A percentile compares a stretch with the other conserved stretches of the same genome.
Conservation (phyloP, 2,797 vertebrate species). For the Lepus townsendii region DNA sequence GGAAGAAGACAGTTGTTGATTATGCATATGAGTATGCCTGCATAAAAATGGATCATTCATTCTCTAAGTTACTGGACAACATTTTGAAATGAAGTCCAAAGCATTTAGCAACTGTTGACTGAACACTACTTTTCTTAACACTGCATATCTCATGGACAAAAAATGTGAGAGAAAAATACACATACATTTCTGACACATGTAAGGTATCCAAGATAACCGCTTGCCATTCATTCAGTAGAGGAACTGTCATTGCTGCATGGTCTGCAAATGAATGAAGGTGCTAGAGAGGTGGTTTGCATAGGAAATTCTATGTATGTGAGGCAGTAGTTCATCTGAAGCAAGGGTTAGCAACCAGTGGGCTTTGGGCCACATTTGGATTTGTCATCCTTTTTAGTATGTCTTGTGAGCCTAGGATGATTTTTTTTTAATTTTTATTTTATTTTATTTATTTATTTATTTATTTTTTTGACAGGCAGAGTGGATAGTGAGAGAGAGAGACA, state of each 20-base stretch:
- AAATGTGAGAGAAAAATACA: background rate
- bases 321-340: background rate
- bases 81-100: slow-evolving; percentile 32
- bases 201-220: background rate
- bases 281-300: background rate
- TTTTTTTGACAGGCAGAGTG: too few relatives aligned
- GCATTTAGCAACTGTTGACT: background rate
- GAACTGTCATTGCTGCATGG: background rate
- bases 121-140: background rate
- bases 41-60: background rate
- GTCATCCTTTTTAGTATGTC: background rate
- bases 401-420: background rate
- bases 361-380: background rate
- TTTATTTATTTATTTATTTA: too few relatives aligned
- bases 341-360: background rate
- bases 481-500: too few relatives aligned
- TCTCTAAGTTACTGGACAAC: background rate
- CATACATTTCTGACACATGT: background rate
- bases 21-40: background rate
- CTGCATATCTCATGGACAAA: background rate
- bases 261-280: background rate
- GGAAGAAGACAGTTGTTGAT: background rate
- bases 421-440: slow-evolving; percentile 17
- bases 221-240: background rate
- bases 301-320: background rate